Evolutionary conservation across 2,113 vertebrate genomes (phyloP), one percentile per base, ranked within the genome.

Genomic region (Chascanopsetta lugubris): DNA sequence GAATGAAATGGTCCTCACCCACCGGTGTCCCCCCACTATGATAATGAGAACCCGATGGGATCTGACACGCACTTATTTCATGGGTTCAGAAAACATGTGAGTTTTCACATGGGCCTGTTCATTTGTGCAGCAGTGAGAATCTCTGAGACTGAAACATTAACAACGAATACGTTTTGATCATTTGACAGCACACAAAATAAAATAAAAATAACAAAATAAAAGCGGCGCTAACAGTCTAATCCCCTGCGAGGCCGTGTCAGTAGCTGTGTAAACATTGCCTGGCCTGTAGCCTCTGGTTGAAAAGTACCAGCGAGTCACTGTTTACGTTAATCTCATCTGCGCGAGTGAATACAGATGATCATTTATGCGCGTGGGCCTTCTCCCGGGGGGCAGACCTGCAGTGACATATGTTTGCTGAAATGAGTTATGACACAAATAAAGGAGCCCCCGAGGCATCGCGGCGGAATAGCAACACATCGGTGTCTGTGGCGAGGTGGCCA

Each of bases 341-440:
- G 72, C 6, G 26, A 72, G 66, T 83, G 83, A 72, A 83, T 88
- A 78, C 86, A 85, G 66, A 88, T 90, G 85, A 42, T 72, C 87
- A 88, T 86, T 66, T 79, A 61, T 59, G 64, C 62, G 8, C 10
- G 20, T 30, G 60, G 83, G 75, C 27, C 42, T 22, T 3, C 4
- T 69, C 79, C 85, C 73, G 59, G 43, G 62, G 70, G 69, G 43
- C 51, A 57, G 58, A 69, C 68, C 63, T 13, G 24, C 49, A 30
- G 65, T 66, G 63, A 81, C 75, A 81, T 70, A 63, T 38, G 58
- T 61, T 82, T 51, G 69, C 58, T 8, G 58, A 80, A 83, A 90
- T 88, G 83, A 87, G 71, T 88, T 83, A 84, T 86, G 86, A 74
- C 72, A 79, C 75, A 80, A 84, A 85, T 80, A 78, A 85, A 87